phyloP scores from a whole-genome alignment of 2,888 invertebrate genomes.

The Clostera curtula region DNA sequence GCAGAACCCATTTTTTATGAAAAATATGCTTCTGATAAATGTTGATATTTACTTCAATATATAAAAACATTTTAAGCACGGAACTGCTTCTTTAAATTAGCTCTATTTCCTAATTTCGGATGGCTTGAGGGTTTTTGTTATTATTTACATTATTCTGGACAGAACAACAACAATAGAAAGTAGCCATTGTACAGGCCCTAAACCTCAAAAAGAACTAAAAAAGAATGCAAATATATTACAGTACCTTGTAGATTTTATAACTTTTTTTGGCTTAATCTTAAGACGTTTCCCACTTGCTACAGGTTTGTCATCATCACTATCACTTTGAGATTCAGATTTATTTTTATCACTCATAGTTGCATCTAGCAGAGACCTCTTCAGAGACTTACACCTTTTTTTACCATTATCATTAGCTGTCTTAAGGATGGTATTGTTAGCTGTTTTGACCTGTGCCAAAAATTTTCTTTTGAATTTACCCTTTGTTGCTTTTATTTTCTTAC shows the following conservation, averaged over 20 bases:
- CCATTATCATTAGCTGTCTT: conserved; percentile 33
- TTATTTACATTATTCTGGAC: no score
- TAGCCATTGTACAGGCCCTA: no score
- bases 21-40: no score
- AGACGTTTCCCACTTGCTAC: conserved; percentile 55
- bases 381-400: conserved; percentile 46
- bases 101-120: no score
- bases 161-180: no score
- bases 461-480: conserved; percentile 63
- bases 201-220: no score
- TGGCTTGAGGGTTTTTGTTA: no score
- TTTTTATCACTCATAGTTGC: conserved; percentile 55
- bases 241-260: conserved; percentile 54
- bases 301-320: conserved; percentile 60
- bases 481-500: conserved; percentile 61
- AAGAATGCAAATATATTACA: background rate
- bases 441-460: conserved; percentile 26
- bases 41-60: no score
- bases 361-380: conserved; percentile 53
- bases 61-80: no score
- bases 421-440: conserved; percentile 27
- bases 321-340: conserved; percentile 65
- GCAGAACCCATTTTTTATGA: no score
- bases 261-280: conserved; percentile 68
- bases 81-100: no score